Evolutionary conservation across 2,113 vertebrate species (phyloP).

Genomic region (Apodemus speciosus): DNA sequence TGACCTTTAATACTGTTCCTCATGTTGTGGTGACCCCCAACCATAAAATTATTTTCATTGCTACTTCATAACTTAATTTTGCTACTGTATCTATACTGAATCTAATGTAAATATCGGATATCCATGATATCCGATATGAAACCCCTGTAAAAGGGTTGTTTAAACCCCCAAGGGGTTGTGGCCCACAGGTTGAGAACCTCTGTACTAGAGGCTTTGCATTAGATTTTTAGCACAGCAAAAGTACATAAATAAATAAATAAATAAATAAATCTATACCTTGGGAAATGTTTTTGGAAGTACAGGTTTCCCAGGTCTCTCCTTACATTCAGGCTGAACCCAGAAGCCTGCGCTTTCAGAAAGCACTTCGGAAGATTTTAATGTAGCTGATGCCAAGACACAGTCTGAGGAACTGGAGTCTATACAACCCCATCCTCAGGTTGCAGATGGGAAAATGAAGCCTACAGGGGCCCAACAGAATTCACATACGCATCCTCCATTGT

Average conservation of each 20-base stretch:
- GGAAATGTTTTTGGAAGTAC: background rate
- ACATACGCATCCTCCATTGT: background rate
- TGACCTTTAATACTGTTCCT: background rate
- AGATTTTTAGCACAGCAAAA: background rate
- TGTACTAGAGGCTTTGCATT: background rate
- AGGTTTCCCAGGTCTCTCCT: background rate
- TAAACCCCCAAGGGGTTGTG: background rate
- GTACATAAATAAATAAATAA: background rate
- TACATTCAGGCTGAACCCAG: background rate
- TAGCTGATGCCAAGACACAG: background rate
- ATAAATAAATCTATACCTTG: background rate
- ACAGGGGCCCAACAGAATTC: background rate
- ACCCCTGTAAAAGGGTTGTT: background rate
- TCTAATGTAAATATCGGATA: too few species aligned
- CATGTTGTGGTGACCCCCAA: background rate
- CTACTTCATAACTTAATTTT: background rate
- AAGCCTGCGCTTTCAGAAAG: constrained; percentile 19
- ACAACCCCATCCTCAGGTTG: background rate
- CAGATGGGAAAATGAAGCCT: background rate
- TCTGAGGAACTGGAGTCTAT: background rate
- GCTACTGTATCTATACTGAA: background rate
- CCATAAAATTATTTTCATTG: background rate
- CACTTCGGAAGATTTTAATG: background rate
- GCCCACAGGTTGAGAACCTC: background rate
- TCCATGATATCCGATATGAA: background rate